phyloP scores from a whole-genome alignment of 2,888 invertebrate species.

The Herminia tarsipennalis region DNA sequence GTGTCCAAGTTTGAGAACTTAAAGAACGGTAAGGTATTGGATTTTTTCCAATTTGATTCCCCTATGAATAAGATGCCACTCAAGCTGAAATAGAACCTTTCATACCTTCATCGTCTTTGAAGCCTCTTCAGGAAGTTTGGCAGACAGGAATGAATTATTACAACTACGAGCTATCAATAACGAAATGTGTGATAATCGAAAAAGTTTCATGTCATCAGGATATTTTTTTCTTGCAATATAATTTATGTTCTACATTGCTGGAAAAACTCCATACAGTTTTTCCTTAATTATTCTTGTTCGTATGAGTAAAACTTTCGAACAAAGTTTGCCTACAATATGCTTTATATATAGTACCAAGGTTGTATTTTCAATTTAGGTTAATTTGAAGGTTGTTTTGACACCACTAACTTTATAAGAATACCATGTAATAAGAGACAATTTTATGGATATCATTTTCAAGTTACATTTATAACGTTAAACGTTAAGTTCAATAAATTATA shows the following conservation, averaged over 20 bases:
- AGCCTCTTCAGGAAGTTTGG: slow-evolving; percentile 67
- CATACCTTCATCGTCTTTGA: slow-evolving; percentile 62
- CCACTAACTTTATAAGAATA: background rate
- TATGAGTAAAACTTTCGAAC: background rate
- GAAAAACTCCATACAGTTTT: slow-evolving; percentile 8
- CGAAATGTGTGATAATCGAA: slow-evolving; percentile 74
- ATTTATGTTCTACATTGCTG: slow-evolving; percentile 30
- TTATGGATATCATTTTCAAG: slow-evolving; percentile 9
- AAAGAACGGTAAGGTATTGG: slow-evolving; percentile 44
- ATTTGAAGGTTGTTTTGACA: background rate
- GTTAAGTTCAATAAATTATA: slow-evolving; percentile 49
- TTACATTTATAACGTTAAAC: slow-evolving; percentile 50
- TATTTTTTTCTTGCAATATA: slow-evolving; percentile 45
- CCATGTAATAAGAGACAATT: background rate
- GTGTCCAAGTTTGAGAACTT: slow-evolving; percentile 40
- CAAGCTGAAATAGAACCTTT: slow-evolving; percentile 58
- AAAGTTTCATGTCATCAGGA: slow-evolving; percentile 62
- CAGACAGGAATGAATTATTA: slow-evolving; percentile 72
- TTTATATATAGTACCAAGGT: background rate
- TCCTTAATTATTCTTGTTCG: slow-evolving; percentile 13
- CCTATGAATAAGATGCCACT: slow-evolving; percentile 64
- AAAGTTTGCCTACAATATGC: background rate
- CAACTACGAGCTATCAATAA: slow-evolving; percentile 71
- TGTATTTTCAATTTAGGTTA: background rate
- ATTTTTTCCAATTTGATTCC: slow-evolving; percentile 59